These are phyloP conservation scores for Eretmodus cyanostictus DNA, from an alignment of 2,113 vertebrate species.

Conservation along the genomic window DNA sequence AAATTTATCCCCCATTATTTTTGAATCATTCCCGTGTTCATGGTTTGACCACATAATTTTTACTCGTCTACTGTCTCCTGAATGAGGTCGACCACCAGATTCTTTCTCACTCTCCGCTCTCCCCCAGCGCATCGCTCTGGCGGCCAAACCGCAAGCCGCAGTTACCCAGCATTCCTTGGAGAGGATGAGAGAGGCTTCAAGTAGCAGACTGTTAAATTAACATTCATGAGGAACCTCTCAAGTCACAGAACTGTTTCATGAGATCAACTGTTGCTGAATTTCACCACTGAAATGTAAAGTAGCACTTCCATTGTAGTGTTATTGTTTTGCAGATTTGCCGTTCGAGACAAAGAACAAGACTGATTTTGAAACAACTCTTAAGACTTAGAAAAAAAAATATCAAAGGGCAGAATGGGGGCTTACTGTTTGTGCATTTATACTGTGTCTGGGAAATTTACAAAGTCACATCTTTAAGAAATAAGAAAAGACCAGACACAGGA, in stretches of 20 bases:
- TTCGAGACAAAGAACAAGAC: not conserved
- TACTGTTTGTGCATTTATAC: not conserved
- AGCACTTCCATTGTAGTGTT: not conserved
- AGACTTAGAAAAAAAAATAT: not conserved
- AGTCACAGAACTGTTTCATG: conserved; percentile 6
- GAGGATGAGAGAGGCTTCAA: conserved; percentile 15
- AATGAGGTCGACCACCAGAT: conserved; percentile 28
- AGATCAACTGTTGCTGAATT: not conserved
- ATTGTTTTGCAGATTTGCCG: not conserved
- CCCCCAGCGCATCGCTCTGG: not conserved
- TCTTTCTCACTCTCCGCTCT: not conserved
- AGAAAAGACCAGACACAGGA: not conserved
- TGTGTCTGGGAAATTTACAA: not conserved
- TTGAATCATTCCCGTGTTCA: conserved; percentile 34
- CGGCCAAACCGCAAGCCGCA: conserved; percentile 47
- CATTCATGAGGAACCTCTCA: conserved; percentile 26
- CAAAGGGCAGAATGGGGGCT: not conserved
- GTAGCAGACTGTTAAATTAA: conserved; percentile 32
- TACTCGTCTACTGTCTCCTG: conserved; percentile 25
- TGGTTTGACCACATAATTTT: conserved; percentile 39
- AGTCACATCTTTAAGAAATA: not conserved
- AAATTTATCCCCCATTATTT: conserved; percentile 22
- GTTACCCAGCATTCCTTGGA: conserved; percentile 48
- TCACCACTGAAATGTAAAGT: not conserved
- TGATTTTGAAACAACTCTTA: not conserved